phyloP scores from a whole-genome alignment of 2,888 invertebrate species.

The Macrophya alboannulata region DNA sequence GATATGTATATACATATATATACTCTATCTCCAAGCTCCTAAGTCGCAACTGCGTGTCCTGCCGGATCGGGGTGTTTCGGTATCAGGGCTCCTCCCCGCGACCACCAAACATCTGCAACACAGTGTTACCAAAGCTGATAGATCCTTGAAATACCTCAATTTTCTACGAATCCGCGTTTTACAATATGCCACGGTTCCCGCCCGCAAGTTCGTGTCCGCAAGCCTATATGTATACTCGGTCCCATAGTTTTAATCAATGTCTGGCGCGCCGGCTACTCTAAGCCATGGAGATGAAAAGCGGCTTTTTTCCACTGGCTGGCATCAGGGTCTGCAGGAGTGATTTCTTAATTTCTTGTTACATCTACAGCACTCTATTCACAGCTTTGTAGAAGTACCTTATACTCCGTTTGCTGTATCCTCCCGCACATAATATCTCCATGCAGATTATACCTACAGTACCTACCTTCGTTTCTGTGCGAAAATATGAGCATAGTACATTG shows the following conservation, averaged over 20 bases:
- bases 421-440: background rate
- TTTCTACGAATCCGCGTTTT: background rate
- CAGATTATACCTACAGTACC: background rate
- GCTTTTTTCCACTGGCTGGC: background rate
- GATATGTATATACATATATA: too few relatives aligned
- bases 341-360: background rate
- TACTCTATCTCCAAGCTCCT: too few relatives aligned
- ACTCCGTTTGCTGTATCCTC: background rate
- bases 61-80: background rate
- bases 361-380: background rate
- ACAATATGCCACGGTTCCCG: background rate
- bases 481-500: background rate
- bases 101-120: background rate
- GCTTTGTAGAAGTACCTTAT: background rate
- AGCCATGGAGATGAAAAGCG: background rate
- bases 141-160: background rate
- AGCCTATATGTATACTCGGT: background rate
- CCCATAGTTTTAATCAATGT: constrained; percentile 28
- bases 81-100: too few relatives aligned
- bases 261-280: constrained; percentile 1
- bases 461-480: background rate
- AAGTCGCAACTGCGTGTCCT: background rate
- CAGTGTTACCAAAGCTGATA: background rate
- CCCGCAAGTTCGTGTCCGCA: background rate
- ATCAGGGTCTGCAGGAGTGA: background rate